Evolutionary conservation across 2,113 vertebrate genomes (phyloP), one percentile per base, ranked within the genome.

Genomic region (Dicentrarchus labrax): DNA sequence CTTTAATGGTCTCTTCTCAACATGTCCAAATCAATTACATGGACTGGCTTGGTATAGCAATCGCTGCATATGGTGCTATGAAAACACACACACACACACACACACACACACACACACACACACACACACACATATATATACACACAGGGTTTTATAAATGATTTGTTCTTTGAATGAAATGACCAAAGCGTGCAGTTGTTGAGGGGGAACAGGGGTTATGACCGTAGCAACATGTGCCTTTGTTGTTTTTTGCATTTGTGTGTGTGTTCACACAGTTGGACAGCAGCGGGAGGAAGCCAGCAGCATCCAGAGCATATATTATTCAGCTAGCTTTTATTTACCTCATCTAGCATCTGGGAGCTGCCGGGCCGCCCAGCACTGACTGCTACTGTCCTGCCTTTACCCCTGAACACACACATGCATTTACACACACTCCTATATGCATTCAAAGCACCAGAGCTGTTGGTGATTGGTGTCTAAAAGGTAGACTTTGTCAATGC

Each of bases 241-340:
- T 30, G 30, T 30, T 30, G 30, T 30, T 30, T 30, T 30, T 30
- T 30, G 30, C 30, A 30, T 30, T 30, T 30, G 38, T 41, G 19
- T 50, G 38, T 56, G 68, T 47, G 59, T 66, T n/a, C 45, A 36
- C 50, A 11, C 57, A 41, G 36, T 62, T 30, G 21, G 72, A 69
- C 79, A 87, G 86, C 72, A 76, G 76, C 50, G 76, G 80, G 72
- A 83, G 64, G 80, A 83, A 79, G 85, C 71, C 73, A 38, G 76
- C 78, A 84, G 72, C 72, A 89, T 84, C 79, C 72, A 56, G 78
- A 60, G 73, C 86, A 92, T 92, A 70, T 86, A 90, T 93, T 86
- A 93, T 94, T 92, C 88, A 91, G 50, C 78, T 61, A 60, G 53
- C 86, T 90, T 91, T 91, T 91, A 91, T 93, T 92, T 86, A 92